Evolutionary conservation across 2,113 vertebrate genomes (phyloP), one percentile per base, ranked within the genome.

Genomic region (Numida meleagris): DNA sequence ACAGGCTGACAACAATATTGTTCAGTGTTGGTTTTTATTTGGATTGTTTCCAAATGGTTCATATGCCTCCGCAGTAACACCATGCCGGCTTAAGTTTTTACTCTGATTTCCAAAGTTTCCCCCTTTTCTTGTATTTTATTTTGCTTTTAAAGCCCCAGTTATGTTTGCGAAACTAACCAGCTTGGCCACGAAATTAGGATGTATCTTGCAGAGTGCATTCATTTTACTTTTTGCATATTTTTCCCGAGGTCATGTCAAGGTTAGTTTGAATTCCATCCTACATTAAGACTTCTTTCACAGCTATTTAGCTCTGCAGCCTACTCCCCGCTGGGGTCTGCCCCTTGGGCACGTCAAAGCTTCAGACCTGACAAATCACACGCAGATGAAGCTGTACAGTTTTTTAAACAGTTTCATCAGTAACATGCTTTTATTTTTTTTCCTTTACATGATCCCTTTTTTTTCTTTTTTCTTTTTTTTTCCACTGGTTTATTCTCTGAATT

Each of bases 1-100:
- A 97, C 97, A 98, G 97, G 96, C 98, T 98, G 98, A 98, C 98
- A 98, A 98, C 98, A 98, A 98, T 98, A 98, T 98, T 98, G 98
- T 98, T 98, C 97, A 38, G 93, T 98, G 98, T 98, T 98, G 97
- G 97, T 97, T 98, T 98, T 98, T 98, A 98, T 98, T 98, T 98
- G 98, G 98, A 98, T 96, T 96, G 96, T 94, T 97, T 98, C 98
- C 98, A 99, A 98, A 98, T 98, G 97, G 97, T 98, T 98, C 97
- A 98, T 97, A 98, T 98, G 97, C 98, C 96, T 98, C 98, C 97
- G 97, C 97, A 97, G 98, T 97, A 98, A 98, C 97, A 97, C 96
- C 96, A 94, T 95, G 96, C 96, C 91, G 90, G 76, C 96, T 90
- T 95, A 97, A 89, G 58, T 96, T 96, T 97, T 96, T 92, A 70